Percentiles rank a stretch among this genome's conserved stretches.
Conservation (phyloP, 2,797 vertebrate genomes). For the Microcaecilia unicolor region DNA sequence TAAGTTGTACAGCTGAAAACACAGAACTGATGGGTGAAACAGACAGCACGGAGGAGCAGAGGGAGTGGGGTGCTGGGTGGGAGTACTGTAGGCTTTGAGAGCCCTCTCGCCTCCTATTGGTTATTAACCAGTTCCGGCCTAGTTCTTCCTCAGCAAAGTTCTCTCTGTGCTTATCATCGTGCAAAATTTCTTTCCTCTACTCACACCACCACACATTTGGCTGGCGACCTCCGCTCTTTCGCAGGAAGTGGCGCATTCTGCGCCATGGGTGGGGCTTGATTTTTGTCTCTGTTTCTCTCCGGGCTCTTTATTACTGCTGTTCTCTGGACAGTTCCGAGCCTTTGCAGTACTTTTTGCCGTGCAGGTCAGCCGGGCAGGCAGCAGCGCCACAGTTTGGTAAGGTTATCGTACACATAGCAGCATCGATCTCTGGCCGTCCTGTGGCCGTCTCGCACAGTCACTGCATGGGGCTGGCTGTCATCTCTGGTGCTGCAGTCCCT, state of each 20-base stretch:
- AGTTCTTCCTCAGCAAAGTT: too few relatives aligned
- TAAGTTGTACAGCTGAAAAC: conserved; percentile 42
- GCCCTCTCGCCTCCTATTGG: neutral
- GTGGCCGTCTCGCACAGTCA: conserved; percentile 37
- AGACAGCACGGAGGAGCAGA: too few relatives aligned
- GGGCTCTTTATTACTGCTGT: neutral
- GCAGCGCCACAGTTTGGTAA: conserved; percentile 65
- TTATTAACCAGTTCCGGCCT: too few relatives aligned
- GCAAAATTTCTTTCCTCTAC: too few relatives aligned
- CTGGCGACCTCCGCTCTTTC: neutral
- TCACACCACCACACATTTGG: too few relatives aligned
- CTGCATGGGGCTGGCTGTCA: conserved; percentile 60
- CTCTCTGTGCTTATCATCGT: too few relatives aligned
- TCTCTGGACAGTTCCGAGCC: too few relatives aligned
- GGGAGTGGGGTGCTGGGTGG: too few relatives aligned
- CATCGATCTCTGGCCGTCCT: conserved; percentile 44
- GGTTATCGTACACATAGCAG: conserved; percentile 73
- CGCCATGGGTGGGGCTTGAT: neutral
- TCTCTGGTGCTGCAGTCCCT: conserved; percentile 48
- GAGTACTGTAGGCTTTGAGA: neutral
- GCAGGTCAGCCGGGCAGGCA: conserved; percentile 32
- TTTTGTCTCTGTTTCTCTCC: neutral
- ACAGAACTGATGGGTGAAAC: conserved; percentile 14
- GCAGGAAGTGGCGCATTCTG: too few relatives aligned
- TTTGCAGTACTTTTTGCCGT: too few relatives aligned